Evolutionary conservation across 1,140 invertebrate genomes (phyloP).

Genomic region (Neomicropteryx cornuta): DNA sequence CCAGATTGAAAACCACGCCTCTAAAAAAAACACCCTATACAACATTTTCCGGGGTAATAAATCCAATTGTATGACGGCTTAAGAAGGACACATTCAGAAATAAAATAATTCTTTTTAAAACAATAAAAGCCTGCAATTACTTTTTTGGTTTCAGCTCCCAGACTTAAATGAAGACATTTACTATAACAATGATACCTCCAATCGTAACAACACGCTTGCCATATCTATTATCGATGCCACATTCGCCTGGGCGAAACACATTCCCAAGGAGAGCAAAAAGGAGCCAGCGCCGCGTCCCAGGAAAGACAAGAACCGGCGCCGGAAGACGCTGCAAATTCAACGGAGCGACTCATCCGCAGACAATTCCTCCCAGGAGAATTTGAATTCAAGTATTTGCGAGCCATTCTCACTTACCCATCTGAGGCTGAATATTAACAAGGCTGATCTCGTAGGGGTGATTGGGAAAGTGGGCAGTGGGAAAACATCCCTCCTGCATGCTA

Average conservation of each 20-base stretch:
- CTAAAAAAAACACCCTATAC: too few species aligned
- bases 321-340: slow-evolving; percentile 23
- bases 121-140: too few species aligned
- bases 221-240: slow-evolving; percentile 40
- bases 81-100: too few species aligned
- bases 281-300: slow-evolving; percentile 17
- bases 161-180: slow-evolving; percentile 46
- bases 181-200: slow-evolving; percentile 32
- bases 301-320: slow-evolving; percentile 39
- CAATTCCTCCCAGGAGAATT: not conserved
- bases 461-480: slow-evolving; percentile 70
- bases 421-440: slow-evolving; percentile 46
- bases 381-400: slow-evolving; percentile 6
- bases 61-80: too few species aligned
- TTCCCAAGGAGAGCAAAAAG: slow-evolving; percentile 13
- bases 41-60: too few species aligned
- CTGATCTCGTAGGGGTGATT: slow-evolving; percentile 58
- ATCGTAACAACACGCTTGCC: slow-evolving; percentile 30
- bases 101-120: too few species aligned
- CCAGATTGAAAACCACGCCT: too few species aligned
- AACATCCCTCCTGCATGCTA: slow-evolving; percentile 58
- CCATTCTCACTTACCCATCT: slow-evolving; percentile 43
- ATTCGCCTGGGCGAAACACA: slow-evolving; percentile 34
- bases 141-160: slow-evolving; percentile 47
- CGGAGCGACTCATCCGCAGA: slow-evolving; percentile 16